phyloP scores from a whole-genome alignment of 2,113 vertebrate species.

The Varanus salvator region DNA sequence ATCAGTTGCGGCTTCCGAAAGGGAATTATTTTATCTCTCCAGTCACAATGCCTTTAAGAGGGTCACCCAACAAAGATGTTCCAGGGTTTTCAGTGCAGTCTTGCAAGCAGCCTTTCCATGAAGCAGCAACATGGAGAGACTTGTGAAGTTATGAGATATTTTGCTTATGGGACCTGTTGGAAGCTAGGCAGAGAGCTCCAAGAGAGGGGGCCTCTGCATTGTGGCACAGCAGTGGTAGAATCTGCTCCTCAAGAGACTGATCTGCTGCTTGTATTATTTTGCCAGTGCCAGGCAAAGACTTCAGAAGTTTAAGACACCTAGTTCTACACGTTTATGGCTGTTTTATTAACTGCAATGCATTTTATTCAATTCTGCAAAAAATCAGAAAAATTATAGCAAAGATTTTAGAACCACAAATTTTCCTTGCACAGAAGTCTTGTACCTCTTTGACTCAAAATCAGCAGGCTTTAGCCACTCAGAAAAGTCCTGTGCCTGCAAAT shows the following conservation, averaged over 20 bases:
- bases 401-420: too few relatives aligned
- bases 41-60: background rate
- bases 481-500: background rate
- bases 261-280: too few relatives aligned
- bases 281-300: too few relatives aligned
- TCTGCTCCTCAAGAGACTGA: too few relatives aligned
- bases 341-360: background rate
- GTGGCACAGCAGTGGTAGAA: too few relatives aligned
- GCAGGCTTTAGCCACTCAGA: background rate
- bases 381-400: background rate
- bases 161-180: background rate
- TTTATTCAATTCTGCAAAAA: background rate
- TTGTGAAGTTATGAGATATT: background rate
- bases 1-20: background rate
- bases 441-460: background rate
- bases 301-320: too few relatives aligned
- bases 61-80: background rate
- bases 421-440: background rate
- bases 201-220: too few relatives aligned
- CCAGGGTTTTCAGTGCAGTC: background rate
- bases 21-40: background rate
- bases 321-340: too few relatives aligned
- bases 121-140: background rate
- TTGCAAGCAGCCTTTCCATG: background rate
- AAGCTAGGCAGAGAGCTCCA: too few relatives aligned